Base-by-base conservation (phyloP, 2,888 invertebrate genomes). In the Onchidella celtica region DNA sequence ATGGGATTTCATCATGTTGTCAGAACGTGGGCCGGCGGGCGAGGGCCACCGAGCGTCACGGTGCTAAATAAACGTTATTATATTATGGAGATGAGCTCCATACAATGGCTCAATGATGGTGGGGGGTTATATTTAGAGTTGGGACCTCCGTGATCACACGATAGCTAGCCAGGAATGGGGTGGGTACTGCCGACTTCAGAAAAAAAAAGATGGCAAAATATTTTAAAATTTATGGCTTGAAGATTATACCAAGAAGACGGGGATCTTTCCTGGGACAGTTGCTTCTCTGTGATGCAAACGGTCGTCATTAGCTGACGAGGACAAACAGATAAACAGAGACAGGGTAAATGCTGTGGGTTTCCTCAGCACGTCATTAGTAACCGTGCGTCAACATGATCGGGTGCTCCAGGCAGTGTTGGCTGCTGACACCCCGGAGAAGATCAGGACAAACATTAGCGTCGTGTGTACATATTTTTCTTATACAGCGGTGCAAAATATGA, bases 391-490 rank as follows among this genome's bases (percentile, higher is more conserved):
- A 73, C 59, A 73, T n/a, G 24, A 38, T 17, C n/a, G n/a, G n/a
- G n/a, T n/a, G n/a, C 55, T 29, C 73, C 34, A 59, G 21, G 34
- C 24, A 36, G 59, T 27, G 73, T 36, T 3, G n/a, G 21, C 24
- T 9, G 72, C 36, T 47, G 47, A 47, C 47, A 47, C 47, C 59
- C 29, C 61, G 17, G 1, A 40, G 38, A 75, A 47, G 65, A 63
- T 40, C 65, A 32, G 11, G 24, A 11, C 63, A 75, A 75, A 75
- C 75, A 63, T 21, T 47, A 47, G n/a, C 40, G 32, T 32, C 57
- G n/a, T 59, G 17, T 38, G 73, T 73, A 73, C 73, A 73, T 61
- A 73, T 61, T 73, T 36, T 73, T 59, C 59, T 73, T 73, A 73
- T 73, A 36, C 59, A 24, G 34, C 11, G 24, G 24, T 24, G 73